These are phyloP conservation scores for Gymnoscopelus braueri DNA, from an alignment of 2,797 vertebrate genomes.

Conservation along the genomic window DNA sequence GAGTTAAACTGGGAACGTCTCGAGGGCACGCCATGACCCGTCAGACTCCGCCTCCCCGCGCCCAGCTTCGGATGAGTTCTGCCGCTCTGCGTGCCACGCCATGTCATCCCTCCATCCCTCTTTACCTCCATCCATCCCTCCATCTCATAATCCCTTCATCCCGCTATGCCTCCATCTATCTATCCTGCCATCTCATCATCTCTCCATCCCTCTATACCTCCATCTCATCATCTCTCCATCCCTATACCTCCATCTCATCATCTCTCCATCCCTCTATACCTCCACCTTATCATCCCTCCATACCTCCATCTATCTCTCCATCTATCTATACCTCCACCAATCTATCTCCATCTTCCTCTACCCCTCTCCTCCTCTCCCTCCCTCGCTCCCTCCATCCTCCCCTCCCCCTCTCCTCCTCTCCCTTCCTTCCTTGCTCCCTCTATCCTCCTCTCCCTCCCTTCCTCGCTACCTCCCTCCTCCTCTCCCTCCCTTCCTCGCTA, in stretches of 20 bases:
- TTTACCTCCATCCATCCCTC: background rate
- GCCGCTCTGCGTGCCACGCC: constrained; percentile 18
- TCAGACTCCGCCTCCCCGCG: constrained; percentile 86
- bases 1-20: constrained; percentile 88
- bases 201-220: background rate
- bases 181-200: background rate
- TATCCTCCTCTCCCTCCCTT: constrained; percentile 5
- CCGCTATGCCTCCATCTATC: background rate
- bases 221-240: background rate
- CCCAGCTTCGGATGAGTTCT: constrained; percentile 84
- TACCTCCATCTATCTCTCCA: background rate
- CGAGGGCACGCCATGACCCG: constrained; percentile 89
- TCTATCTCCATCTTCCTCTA: background rate
- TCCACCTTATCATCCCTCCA: background rate
- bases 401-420: background rate
- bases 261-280: background rate
- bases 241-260: background rate
- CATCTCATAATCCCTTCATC: background rate
- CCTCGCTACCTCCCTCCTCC: background rate
- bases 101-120: constrained; percentile 19
- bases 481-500: constrained; percentile 22
- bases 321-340: background rate
- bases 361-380: constrained; percentile 11
- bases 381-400: background rate
- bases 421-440: background rate